Evolutionary conservation across 2,888 invertebrate species (phyloP).

Genomic region (Nemurella pictetii): DNA sequence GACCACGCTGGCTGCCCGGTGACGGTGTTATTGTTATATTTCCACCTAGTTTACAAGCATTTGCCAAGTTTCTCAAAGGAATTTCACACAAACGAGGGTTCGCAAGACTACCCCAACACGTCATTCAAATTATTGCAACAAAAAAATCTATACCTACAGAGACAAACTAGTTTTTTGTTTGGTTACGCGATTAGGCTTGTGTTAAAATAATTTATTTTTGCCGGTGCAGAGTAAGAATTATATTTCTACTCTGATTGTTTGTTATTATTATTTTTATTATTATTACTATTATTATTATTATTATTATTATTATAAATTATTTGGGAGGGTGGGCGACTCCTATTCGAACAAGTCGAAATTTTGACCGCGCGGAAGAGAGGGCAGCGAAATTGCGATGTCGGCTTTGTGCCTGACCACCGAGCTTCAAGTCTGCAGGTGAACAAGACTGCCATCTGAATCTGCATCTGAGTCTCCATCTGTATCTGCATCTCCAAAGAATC

Average conservation of each 20-base stretch:
- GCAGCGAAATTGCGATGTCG: not conserved
- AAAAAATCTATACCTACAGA: not conserved
- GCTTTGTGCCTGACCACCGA: not conserved
- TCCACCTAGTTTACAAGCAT: not conserved
- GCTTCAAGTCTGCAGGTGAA: not conserved
- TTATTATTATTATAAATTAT: not conserved
- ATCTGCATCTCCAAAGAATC: not conserved
- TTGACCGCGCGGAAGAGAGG: not conserved
- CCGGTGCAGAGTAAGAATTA: not conserved
- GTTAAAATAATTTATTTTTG: not conserved
- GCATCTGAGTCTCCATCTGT: not conserved
- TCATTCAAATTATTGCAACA: not conserved
- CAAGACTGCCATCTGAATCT: not conserved
- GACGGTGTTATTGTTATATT: conserved; percentile 27
- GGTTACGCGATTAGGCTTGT: not conserved
- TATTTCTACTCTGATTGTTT: not conserved
- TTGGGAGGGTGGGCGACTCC: not conserved
- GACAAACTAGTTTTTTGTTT: not conserved
- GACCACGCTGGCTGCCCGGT: conserved; percentile 23
- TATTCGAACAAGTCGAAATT: not conserved
- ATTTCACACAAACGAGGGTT: not conserved
- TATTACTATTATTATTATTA: not conserved
- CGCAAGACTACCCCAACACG: conserved; percentile 14
- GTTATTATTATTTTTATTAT: conserved; percentile 12
- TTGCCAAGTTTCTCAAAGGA: not conserved